These are phyloP conservation scores for Eupelmus urozonus DNA, from an alignment of 2,888 invertebrate genomes.

Conservation along the genomic window DNA sequence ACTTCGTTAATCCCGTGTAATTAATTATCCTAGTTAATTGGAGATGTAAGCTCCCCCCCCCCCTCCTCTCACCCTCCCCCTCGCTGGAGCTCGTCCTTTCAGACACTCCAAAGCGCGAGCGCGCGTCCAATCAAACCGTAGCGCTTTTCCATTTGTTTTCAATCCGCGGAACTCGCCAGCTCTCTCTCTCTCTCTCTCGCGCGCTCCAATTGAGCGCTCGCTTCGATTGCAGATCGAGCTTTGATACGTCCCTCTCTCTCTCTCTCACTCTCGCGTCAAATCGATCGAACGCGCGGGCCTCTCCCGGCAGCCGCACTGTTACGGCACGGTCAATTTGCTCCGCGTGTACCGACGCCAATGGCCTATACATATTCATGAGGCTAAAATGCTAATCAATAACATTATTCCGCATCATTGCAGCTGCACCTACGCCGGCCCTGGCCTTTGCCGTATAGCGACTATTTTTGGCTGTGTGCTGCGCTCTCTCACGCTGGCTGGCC, in stretches of 20 bases:
- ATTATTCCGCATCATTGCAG: constrained; percentile 55
- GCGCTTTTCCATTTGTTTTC: constrained; percentile 62
- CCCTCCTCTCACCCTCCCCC: not conserved
- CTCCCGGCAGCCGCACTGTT: not conserved
- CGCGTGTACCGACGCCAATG: constrained; percentile 39
- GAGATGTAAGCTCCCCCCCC: constrained; percentile 55
- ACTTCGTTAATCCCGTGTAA: constrained; percentile 65
- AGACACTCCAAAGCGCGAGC: not conserved
- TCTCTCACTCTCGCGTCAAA: constrained; percentile 14
- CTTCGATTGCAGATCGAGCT: constrained; percentile 55
- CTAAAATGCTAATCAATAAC: constrained; percentile 58
- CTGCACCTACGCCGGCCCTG: not conserved
- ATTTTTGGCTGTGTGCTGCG: constrained; percentile 5
- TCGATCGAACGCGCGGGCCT: constrained; percentile 18
- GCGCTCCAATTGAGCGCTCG: constrained; percentile 54
- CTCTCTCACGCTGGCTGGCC: not conserved
- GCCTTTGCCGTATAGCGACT: not conserved
- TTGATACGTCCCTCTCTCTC: constrained; percentile 37
- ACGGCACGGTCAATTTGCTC: constrained; percentile 55
- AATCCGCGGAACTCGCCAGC: constrained; percentile 47
- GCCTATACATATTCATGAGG: constrained; percentile 56
- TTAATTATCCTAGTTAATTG: constrained; percentile 67
- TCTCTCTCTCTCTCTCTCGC: constrained; percentile 21
- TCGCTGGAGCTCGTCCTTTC: not conserved
- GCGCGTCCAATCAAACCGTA: constrained; percentile 52